Base-by-base conservation (phyloP, 2,797 vertebrate species). In the Danio albolineatus region DNA sequence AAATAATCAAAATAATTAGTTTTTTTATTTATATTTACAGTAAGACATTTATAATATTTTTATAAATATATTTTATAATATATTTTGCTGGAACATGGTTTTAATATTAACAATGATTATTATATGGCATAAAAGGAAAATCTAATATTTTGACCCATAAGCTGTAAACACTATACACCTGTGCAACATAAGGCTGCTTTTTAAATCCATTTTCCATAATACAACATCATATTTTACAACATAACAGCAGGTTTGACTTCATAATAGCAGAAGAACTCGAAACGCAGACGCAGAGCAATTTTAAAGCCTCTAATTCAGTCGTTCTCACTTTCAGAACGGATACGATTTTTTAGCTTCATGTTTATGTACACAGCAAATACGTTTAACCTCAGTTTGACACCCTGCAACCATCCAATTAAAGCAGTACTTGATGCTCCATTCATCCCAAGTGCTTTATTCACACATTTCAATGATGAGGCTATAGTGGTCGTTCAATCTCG, bases 351-450 rank as follows among this genome's bases (percentile, higher is more conserved):
- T 43, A 69, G 75, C 28, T 46, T 78, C 81, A 28, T 54, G 80
- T 84, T 69, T 73, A 67, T 54, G 66, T 78, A 76, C 70, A 81
- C 72, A 48, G 79, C 76, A 83, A 85, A 81, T 80, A 76, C 44
- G 53, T 84, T 81, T 81, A 84, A 86, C 84, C 76, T 54, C 57
- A 12, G 70, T 74, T 39, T 76, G 73, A 76, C 61, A 80, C 57
- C 41, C 38, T 65, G 16, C 70, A 77, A 41, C 65, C 59, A 78
- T 59, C 48, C 56, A 76, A 84, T 83, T 79, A 81, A 84, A 84
- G 61, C 72, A 65, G 61, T 60, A 60, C 79, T 70, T 83, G 65
- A 81, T 76, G 62, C 66, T 48, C 43, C 39, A 76, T 66, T 79
- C 61, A 81, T 69, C 74, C 21, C 48, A 76, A 53, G 60, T 46